phyloP scores from a whole-genome alignment of 2,797 vertebrate species.

The Pangasius macronema region DNA sequence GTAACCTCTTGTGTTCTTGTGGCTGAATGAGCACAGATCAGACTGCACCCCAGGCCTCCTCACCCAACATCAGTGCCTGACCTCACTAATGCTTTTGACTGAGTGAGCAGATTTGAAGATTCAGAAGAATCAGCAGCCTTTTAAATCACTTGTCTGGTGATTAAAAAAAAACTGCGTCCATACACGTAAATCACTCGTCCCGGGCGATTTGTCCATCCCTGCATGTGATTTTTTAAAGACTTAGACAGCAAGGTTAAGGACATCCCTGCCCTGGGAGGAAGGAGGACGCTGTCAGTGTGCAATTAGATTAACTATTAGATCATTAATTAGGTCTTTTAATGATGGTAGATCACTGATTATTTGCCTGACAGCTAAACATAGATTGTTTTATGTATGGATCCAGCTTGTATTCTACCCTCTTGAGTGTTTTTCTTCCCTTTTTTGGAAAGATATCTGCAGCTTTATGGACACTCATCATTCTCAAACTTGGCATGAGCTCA shows the following conservation, averaged over 20 bases:
- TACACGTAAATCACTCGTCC: background rate
- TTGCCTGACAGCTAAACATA: background rate
- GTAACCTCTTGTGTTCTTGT: no score
- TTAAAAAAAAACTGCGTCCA: background rate
- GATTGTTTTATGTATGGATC: no score
- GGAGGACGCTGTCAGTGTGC: background rate
- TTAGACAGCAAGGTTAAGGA: background rate
- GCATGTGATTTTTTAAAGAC: background rate
- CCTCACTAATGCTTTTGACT: background rate
- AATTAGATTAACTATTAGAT: background rate
- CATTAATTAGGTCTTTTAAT: background rate
- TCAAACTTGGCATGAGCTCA: background rate
- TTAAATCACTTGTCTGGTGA: background rate
- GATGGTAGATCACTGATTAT: background rate
- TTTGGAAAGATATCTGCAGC: background rate
- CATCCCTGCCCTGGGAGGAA: background rate
- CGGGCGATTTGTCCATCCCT: background rate
- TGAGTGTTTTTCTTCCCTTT: background rate
- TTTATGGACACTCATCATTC: background rate
- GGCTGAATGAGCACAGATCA: no score
- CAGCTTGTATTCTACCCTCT: background rate
- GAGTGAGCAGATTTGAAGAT: background rate
- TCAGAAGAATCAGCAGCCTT: background rate
- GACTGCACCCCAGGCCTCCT: background rate
- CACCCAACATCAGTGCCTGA: background rate